Percentiles rank a stretch among this genome's conserved stretches.
Evolutionary conservation across 2,113 vertebrate species (phyloP).

Genomic region (Amphilophus citrinellus): DNA sequence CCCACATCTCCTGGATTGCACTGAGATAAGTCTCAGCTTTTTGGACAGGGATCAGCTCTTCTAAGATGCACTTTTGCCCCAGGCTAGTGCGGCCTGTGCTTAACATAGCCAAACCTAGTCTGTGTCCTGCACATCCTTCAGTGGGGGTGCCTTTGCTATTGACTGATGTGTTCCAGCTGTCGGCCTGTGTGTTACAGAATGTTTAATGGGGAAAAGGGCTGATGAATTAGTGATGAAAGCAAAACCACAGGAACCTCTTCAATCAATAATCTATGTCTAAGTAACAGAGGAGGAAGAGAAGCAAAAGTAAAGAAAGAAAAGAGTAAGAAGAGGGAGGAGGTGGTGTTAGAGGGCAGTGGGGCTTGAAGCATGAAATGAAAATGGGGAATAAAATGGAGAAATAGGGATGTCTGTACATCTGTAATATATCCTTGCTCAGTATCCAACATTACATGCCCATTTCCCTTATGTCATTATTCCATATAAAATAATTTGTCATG

Average conservation of each 20-base stretch:
- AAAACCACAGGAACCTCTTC: constrained; percentile 81
- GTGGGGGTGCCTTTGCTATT: constrained; percentile 69
- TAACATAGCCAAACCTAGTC: constrained; percentile 55
- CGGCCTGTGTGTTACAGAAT: constrained; percentile 61
- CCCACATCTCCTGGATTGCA: constrained; percentile 30
- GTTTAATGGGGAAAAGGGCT: constrained; percentile 58
- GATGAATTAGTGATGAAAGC: constrained; percentile 86
- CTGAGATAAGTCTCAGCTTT: constrained; percentile 36
- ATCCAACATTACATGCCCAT: constrained; percentile 47
- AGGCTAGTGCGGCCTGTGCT: constrained; percentile 46
- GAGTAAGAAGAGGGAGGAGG: constrained; percentile 39
- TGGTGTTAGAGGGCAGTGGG: constrained; percentile 34
- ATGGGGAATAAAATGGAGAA: constrained; percentile 51
- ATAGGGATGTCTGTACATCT: constrained; percentile 71
- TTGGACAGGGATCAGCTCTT: constrained; percentile 38
- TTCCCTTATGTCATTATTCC: constrained; percentile 61
- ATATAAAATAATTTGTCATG: constrained; percentile 42
- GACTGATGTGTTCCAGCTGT: constrained; percentile 78
- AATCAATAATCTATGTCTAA: constrained; percentile 78
- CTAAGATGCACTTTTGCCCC: constrained; percentile 65
- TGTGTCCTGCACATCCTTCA: constrained; percentile 48
- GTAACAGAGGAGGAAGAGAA: constrained; percentile 44
- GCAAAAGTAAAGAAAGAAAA: constrained; percentile 32
- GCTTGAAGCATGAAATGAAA: constrained; percentile 77
- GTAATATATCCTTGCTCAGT: constrained; percentile 50